Base-by-base conservation (phyloP, 2,113 vertebrate species). In the Mesoclemmys tuberculata region DNA sequence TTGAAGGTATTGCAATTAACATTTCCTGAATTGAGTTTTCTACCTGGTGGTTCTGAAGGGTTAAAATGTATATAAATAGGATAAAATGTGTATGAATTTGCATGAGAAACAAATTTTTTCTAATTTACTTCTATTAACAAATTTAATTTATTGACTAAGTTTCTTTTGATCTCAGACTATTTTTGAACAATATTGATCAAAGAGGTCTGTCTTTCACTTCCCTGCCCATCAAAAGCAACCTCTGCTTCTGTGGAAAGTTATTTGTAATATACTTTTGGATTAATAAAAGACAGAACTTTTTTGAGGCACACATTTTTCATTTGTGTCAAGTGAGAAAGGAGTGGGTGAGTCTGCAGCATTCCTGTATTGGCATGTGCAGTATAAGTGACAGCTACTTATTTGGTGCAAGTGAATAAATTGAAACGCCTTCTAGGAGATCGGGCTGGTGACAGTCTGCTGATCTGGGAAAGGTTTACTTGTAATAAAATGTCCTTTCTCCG, bases 121-220 rank as follows among this genome's bases (percentile, higher is more conserved):
- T 64, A 84, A 48, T 58, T 94, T 95, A 74, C 85, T 89, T 74
- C 58, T 94, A 90, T 87, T 74, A 87, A 90, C 92, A 92, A 35
- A 64, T 83, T 75, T 55, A 41, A 38, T 19, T 87, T 84, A 84
- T 58, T 94, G 87, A 84, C 71, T 74, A 90, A 92, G 48, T 82
- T 87, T 12, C 49, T 90, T 90, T 87, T 56, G 44, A 90, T 93
- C 92, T 85, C 82, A 87, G 78, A n/a, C 27, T 93, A 22, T 71
- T 94, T 91, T 78, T 91, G 90, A 91, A 49, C 12, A 64, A 85
- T 54, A 80, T 54, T 81, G 87, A 94, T 44, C 9, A n/a, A 93
- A 85, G 49, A 29, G 64, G 4, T 9, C 71, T 5, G 11, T 18
- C 87, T 54, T 41, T 77, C 22, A 46, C 71, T 78, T 82, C n/a